Percentiles rank a stretch among this genome's conserved stretches.
phyloP scores from a whole-genome alignment of 2,797 vertebrate species.

The Micromesistius poutassou region DNA sequence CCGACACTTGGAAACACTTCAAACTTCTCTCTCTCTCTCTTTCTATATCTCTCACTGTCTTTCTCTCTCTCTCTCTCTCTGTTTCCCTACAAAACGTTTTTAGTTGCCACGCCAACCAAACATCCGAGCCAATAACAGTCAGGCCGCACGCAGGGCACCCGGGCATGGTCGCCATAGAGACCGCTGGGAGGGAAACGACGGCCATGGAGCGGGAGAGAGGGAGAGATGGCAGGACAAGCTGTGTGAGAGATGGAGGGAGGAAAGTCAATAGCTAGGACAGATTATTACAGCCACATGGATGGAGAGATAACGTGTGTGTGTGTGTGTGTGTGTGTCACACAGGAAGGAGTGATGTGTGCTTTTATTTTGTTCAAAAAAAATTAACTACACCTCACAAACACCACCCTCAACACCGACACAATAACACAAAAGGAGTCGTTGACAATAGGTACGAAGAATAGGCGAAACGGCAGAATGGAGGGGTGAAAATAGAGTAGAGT shows the following conservation, averaged over 20 bases:
- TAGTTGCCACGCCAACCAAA: background rate
- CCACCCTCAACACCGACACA: background rate
- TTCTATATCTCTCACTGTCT: no score
- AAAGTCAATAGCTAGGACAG: background rate
- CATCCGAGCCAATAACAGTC: conserved; percentile 11
- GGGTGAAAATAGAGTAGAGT: background rate
- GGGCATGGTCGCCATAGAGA: conserved; percentile 39
- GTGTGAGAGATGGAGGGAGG: conserved; percentile 44
- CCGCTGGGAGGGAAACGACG: conserved; percentile 64
- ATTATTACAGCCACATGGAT: no score
- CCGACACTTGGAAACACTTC: no score
- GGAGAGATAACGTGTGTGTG: no score
- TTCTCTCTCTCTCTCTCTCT: no score
- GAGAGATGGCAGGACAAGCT: conserved; percentile 67
- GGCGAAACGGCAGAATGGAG: background rate
- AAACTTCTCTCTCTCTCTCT: no score
- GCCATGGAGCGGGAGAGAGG: conserved; percentile 47
- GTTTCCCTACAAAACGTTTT: no score
- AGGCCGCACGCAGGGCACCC: conserved; percentile 40
- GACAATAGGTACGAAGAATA: background rate
- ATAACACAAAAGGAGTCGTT: background rate
- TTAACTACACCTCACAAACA: conserved; percentile 37
- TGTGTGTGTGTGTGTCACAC: background rate
- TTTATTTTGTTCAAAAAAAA: conserved; percentile 65
- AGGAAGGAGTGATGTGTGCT: conserved; percentile 36